Base-by-base conservation (phyloP, 2,113 vertebrate genomes). In the Chelonoidis abingdonii region DNA sequence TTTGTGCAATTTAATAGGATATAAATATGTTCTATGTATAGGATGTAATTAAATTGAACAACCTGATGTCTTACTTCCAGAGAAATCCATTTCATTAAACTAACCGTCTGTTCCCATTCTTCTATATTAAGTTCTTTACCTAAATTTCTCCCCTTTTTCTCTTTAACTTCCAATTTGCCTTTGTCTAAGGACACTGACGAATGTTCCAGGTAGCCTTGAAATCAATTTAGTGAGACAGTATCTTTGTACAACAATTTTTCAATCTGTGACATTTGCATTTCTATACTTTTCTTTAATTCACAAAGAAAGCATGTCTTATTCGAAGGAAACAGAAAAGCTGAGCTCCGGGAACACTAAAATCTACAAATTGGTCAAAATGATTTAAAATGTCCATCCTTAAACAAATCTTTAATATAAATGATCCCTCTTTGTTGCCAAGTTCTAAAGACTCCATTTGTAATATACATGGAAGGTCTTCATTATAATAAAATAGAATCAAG, bases 201-300 rank as follows among this genome's bases (percentile, higher is more conserved):
- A 97, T 96, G 89, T 97, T 93, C 93, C 87, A 89, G 92, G 95
- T 96, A 98, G 97, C 94, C 97, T 97, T 97, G 96, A 98, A 98
- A 98, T 98, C 97, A 98, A 98, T 98, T 97, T 98, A 97, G 96
- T 93, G 90, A 98, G 95, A 95, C 87, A 89, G 84, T 90, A 69
- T 89, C 96, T 97, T 98, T 97, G 94, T 97, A 97, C 44, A 95
- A 92, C 95, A 96, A 94, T 97, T 98, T 98, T 97, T 97, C 97
- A 97, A 95, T 97, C 95, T 98, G 89, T 92, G 96, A 93, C 94
- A 98, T 98, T 98, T 98, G 98, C 97, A 98, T 98, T 98, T 98
- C 97, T 98, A 97, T 98, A 97, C 95, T 94, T 96, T 92, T 94
- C 84, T 98, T 98, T 97, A 98, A 98, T 97, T 97, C 91, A 96